Conservation (phyloP, 2,888 invertebrate genomes). For the Hyalella azteca region DNA sequence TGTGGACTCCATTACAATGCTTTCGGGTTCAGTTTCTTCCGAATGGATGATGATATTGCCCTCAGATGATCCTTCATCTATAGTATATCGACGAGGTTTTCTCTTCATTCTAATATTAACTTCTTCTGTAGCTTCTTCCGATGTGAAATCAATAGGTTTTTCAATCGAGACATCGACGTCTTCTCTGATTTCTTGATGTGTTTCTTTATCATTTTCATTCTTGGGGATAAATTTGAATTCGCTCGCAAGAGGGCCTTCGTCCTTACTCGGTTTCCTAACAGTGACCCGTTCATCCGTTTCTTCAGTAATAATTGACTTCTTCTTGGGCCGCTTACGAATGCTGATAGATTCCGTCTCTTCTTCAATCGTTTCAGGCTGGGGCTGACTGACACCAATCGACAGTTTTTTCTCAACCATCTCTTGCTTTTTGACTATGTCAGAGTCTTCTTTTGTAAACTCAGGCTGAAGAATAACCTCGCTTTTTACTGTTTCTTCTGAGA, state of each 20-base stretch:
- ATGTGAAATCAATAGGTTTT: conserved; percentile 15
- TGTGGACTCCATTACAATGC: neutral
- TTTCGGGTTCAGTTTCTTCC: conserved; percentile 49
- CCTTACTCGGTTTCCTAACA: conserved; percentile 17
- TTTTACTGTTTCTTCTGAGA: conserved; percentile 49
- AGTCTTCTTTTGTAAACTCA: conserved; percentile 44
- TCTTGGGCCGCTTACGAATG: conserved; percentile 39
- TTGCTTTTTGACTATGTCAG: conserved; percentile 42
- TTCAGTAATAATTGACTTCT: conserved; percentile 27
- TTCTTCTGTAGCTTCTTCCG: conserved; percentile 40
- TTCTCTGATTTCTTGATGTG: conserved; percentile 16
- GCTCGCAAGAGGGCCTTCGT: neutral
- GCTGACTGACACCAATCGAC: neutral
- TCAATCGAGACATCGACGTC: neutral
- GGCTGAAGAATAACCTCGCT: conserved; percentile 45
- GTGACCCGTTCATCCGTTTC: conserved; percentile 47
- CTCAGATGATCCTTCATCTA: conserved; percentile 50
- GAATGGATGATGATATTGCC: conserved; percentile 47
- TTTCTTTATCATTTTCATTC: neutral
- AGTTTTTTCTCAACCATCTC: conserved; percentile 16
- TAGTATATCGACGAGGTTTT: conserved; percentile 49
- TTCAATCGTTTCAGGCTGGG: neutral
- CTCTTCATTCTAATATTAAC: conserved; percentile 43
- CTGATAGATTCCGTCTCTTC: conserved; percentile 45
- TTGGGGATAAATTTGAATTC: neutral